Evolutionary conservation across 2,888 invertebrate species (phyloP), one percentile per base, ranked within the genome.

Genomic region (Podabrus alpinus): DNA sequence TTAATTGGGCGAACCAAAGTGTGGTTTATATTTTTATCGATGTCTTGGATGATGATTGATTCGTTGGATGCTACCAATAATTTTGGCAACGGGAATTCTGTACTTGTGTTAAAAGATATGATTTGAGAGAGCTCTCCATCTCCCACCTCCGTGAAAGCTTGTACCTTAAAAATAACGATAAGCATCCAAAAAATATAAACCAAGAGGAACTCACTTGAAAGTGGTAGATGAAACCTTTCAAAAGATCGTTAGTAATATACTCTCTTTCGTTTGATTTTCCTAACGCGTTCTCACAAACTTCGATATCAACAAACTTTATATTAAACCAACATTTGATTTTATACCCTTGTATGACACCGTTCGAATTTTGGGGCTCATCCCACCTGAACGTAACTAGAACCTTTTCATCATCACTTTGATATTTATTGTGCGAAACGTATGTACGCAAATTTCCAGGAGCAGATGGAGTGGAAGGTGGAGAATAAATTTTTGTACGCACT

Each of bases 381-480:
- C 97, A 98, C 7, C 97, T 92, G 79, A 94, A 92, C 80, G 92
- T 90, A 0, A 92, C 93, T 9, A 90, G 90, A 3, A 91, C 87
- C 0, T 79, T 75, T 60, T 79, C 66, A 15, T 78, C 77, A 84
- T 83, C 59, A 69, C 86, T 75, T 0, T 86, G 88, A 71, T 88
- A 85, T 61, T 88, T 85, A 0, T 86, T 83, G 15, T 90, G 90
- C 13, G 90, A 90, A 60, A 96, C 91, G 84, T 94, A 97, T 7
- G 94, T 91, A 62, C 97, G 88, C 0, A 95, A 90, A 71, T 92
- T 90, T 0, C 89, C 88, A 0, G 97, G 97, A 19, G 91, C 91
- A 1, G 92, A 91, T 0, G 97, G 97, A 17, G 92, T 92, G 10
- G 95, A 94, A 77, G 94, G 92, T 0, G 97, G 97, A 0, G 97